Conservation (phyloP, 2,797 vertebrate species). For the Ctenosaura bakeri region DNA sequence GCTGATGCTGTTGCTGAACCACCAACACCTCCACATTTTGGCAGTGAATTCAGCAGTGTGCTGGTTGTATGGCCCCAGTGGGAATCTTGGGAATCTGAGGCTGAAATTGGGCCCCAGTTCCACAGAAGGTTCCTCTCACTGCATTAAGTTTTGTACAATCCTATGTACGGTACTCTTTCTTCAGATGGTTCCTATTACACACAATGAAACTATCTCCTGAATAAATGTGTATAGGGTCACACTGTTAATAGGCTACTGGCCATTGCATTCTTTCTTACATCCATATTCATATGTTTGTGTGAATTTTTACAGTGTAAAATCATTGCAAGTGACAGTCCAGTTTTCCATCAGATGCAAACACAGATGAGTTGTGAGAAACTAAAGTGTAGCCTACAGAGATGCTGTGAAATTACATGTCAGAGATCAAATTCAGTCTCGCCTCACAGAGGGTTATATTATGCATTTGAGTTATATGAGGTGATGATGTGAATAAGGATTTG, state of each 20-base stretch:
- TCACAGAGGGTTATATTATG: not conserved
- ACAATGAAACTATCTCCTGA: not conserved
- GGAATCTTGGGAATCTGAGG: too few species aligned
- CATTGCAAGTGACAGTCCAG: conserved; percentile 26
- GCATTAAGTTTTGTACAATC: not conserved
- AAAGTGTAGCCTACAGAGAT: conserved; percentile 18
- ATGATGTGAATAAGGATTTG: conserved; percentile 19
- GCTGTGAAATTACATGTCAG: conserved; percentile 35
- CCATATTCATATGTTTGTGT: conserved; percentile 2
- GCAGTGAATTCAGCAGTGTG: too few species aligned
- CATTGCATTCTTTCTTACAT: conserved; percentile 5
- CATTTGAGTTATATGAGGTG: not conserved
- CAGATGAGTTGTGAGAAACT: conserved; percentile 19
- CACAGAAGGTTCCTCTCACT: too few species aligned
- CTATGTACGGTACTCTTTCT: not conserved
- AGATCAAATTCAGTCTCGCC: conserved; percentile 35
- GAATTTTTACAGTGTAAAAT: conserved; percentile 11
- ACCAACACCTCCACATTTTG: too few species aligned
- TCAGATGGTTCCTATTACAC: too few species aligned
- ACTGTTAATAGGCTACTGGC: conserved; percentile 47
- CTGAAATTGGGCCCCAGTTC: not conserved
- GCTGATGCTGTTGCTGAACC: too few species aligned
- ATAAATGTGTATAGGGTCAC: not conserved
- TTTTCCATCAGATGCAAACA: conserved; percentile 26
- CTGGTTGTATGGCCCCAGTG: too few species aligned